phyloP scores from a whole-genome alignment of 2,797 vertebrate species.

The Huso huso region DNA sequence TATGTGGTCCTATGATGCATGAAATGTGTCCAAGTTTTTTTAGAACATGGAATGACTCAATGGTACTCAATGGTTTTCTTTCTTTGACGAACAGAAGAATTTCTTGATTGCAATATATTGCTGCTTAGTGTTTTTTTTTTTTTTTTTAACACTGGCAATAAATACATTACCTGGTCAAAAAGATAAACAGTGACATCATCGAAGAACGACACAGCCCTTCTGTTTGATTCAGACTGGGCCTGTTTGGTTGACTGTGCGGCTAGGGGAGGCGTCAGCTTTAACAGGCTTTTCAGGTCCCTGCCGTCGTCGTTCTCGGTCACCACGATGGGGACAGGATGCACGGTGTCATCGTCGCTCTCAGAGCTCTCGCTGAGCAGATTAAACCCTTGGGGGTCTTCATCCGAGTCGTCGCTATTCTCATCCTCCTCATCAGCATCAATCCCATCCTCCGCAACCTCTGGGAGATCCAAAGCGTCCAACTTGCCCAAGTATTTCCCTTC shows the following conservation, averaged over 20 bases:
- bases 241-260: conserved; percentile 30
- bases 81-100: too few species aligned
- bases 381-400: conserved; percentile 82
- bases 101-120: too few species aligned
- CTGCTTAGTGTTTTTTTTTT: too few species aligned
- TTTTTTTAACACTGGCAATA: too few species aligned
- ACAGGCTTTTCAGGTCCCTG: conserved; percentile 75
- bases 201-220: conserved; percentile 87
- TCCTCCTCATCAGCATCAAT: conserved; percentile 91
- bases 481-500: conserved; percentile 88
- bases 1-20: too few species aligned
- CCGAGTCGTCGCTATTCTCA: conserved; percentile 89
- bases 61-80: too few species aligned
- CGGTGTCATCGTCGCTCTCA: conserved; percentile 77
- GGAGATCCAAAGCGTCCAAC: conserved; percentile 51
- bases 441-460: conserved; percentile 69
- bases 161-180: conserved; percentile 82
- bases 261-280: conserved; percentile 55
- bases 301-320: conserved; percentile 60
- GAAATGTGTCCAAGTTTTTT: too few species aligned
- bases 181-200: conserved; percentile 96
- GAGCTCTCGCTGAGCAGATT: conserved; percentile 79
- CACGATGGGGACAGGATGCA: conserved; percentile 73
- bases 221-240: conserved; percentile 40
- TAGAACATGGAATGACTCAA: too few species aligned